Percentiles rank a stretch among this genome's conserved stretches.
phyloP scores from a whole-genome alignment of 2,888 invertebrate species.

The Alsophila aescularia region DNA sequence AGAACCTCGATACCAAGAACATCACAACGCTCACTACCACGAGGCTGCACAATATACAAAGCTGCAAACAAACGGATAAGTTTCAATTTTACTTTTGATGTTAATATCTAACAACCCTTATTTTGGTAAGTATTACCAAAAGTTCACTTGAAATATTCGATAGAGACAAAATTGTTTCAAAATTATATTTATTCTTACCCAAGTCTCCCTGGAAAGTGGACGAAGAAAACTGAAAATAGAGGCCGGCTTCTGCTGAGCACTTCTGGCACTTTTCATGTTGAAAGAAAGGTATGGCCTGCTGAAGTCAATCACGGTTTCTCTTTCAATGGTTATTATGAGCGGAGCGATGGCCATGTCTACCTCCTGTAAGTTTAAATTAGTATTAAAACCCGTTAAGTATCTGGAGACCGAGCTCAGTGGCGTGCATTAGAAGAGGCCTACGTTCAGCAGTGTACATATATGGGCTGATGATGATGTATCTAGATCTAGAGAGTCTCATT shows the following conservation, averaged over 20 bases:
- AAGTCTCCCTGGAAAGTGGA: constrained; percentile 97
- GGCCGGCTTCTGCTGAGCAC: constrained; percentile 91
- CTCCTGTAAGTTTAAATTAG: constrained; percentile 86
- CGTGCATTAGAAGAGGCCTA: too few relatives aligned
- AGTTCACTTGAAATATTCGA: background rate
- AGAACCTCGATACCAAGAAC: constrained; percentile 97
- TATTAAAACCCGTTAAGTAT: background rate
- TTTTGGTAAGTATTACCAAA: too few relatives aligned
- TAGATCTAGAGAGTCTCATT: too few relatives aligned
- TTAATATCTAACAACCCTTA: too few relatives aligned
- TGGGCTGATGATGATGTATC: too few relatives aligned
- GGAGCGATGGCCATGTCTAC: constrained; percentile 98
- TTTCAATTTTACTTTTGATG: too few relatives aligned
- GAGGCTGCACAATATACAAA: constrained; percentile 92
- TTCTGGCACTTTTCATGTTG: constrained; percentile 97
- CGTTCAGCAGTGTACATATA: too few relatives aligned
- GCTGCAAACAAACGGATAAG: constrained; percentile 59
- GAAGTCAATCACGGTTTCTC: constrained; percentile 98
- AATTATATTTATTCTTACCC: constrained; percentile 88
- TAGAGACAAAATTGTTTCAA: background rate
- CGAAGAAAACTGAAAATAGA: constrained; percentile 98
- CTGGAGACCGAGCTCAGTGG: too few relatives aligned
- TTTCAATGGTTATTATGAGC: constrained; percentile 95
- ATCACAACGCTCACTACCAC: constrained; percentile 97
- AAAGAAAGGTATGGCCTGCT: constrained; percentile 99